phyloP scores from a whole-genome alignment of 2,888 invertebrate species.

The Cantharis rustica region DNA sequence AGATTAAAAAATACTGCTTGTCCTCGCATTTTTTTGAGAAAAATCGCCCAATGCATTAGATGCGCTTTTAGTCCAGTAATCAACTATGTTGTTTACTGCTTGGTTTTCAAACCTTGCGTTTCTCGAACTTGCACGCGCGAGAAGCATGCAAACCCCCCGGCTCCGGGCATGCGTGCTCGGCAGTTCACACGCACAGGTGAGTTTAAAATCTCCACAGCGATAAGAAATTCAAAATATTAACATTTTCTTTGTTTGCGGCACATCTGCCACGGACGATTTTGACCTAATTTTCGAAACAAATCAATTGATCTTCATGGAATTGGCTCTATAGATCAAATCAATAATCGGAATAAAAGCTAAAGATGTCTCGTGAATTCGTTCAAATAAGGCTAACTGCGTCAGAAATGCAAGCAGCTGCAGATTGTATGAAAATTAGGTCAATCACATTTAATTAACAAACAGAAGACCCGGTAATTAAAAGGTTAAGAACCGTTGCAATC shows the following conservation, averaged over 20 bases:
- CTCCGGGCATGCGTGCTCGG: not conserved
- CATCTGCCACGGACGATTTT: not conserved
- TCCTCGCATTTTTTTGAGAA: not conserved
- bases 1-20: not conserved
- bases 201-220: not conserved
- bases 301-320: not conserved
- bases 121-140: not conserved
- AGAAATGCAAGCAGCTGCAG: not conserved
- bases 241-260: not conserved
- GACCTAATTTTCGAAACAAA: not conserved
- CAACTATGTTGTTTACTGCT: not conserved
- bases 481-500: not conserved
- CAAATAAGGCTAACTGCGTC: not conserved
- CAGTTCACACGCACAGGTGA: not conserved
- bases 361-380: not conserved
- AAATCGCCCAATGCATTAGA: not conserved
- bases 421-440: not conserved
- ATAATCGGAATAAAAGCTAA: not conserved
- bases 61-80: not conserved
- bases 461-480: not conserved
- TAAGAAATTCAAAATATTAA: not conserved
- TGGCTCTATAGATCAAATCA: not conserved
- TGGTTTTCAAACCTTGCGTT: not conserved
- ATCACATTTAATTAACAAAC: not conserved
- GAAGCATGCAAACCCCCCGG: not conserved